A percentile compares a stretch with the other conserved stretches of the same genome.
phyloP scores from a whole-genome alignment of 2,888 invertebrate species.

The Eupeodes luniger region DNA sequence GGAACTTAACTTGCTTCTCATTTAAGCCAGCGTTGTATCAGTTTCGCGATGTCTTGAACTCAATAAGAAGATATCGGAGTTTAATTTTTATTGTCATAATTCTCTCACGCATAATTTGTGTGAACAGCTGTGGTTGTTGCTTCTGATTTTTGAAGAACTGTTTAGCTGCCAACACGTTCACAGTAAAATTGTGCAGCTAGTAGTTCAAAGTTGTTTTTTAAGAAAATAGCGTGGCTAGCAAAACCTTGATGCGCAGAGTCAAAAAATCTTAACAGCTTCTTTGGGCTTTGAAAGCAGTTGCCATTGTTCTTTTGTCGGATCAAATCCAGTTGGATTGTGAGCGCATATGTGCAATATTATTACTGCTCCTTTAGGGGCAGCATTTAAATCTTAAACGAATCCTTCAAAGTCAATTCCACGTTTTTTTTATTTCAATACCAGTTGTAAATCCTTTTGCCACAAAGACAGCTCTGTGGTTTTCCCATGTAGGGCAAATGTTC shows the following conservation, averaged over 20 bases:
- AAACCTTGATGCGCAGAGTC: conserved; percentile 98
- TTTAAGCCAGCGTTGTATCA: conserved; percentile 99
- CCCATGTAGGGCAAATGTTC: conserved; percentile 97
- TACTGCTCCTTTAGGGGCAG: too few species aligned
- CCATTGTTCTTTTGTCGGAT: too few species aligned
- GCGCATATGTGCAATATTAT: too few species aligned
- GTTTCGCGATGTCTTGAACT: conserved; percentile 93
- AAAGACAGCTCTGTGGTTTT: conserved; percentile 96
- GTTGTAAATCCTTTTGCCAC: conserved; percentile 92
- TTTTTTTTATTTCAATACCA: conserved; percentile 92
- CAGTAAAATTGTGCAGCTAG: conserved; percentile 98
- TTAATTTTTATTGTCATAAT: conserved; percentile 94
- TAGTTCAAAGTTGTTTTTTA: conserved; percentile 92
- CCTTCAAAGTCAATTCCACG: conserved; percentile 80
- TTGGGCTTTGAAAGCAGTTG: conserved; percentile 92
- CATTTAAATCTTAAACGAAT: too few species aligned
- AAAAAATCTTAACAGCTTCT: conserved; percentile 95
- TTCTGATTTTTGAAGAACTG: conserved; percentile 89
- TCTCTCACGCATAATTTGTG: conserved; percentile 94
- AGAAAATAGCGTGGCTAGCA: conserved; percentile 96
- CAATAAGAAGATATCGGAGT: conserved; percentile 89
- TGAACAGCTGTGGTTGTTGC: conserved; percentile 88
- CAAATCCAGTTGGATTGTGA: too few species aligned
- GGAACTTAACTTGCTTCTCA: conserved; percentile 89
- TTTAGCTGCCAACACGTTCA: conserved; percentile 97